Evolutionary conservation across 2,113 vertebrate species (phyloP).

Genomic region (Bettongia penicillata): DNA sequence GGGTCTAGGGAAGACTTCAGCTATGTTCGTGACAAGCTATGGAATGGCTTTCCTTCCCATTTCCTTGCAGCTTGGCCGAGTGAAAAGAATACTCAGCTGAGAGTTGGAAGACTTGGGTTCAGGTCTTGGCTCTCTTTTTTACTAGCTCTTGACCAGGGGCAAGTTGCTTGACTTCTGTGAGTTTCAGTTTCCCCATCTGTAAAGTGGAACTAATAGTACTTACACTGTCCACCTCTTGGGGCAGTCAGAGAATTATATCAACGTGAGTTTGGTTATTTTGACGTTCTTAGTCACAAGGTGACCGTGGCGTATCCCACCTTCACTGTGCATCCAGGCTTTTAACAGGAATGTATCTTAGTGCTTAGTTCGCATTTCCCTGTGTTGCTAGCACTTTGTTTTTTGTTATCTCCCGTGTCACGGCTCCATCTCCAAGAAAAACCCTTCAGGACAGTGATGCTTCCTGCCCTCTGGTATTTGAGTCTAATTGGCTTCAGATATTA

Average conservation of each 20-base stretch:
- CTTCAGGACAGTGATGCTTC: background rate
- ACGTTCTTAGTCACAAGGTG: background rate
- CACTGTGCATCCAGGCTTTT: background rate
- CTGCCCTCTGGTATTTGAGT: background rate
- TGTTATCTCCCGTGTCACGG: too few species aligned
- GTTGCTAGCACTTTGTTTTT: background rate
- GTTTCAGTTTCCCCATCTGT: background rate
- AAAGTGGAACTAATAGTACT: background rate
- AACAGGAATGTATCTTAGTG: background rate
- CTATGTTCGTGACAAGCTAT: too few species aligned
- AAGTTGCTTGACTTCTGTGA: background rate
- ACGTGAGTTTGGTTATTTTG: background rate
- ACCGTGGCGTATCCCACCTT: background rate
- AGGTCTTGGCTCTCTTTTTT: background rate
- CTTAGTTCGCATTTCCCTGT: background rate
- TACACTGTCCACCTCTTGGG: background rate
- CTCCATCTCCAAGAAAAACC: too few species aligned
- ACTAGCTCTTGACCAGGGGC: background rate
- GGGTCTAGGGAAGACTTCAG: background rate
- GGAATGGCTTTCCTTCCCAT: background rate
- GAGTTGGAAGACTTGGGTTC: background rate
- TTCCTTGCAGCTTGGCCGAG: background rate
- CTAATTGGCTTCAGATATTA: background rate
- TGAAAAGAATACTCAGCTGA: background rate
- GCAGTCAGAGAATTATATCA: background rate